Percentiles rank a stretch among this genome's conserved stretches.
Evolutionary conservation across 2,113 vertebrate genomes (phyloP).

Genomic region (Oncorhynchus kisutch): DNA sequence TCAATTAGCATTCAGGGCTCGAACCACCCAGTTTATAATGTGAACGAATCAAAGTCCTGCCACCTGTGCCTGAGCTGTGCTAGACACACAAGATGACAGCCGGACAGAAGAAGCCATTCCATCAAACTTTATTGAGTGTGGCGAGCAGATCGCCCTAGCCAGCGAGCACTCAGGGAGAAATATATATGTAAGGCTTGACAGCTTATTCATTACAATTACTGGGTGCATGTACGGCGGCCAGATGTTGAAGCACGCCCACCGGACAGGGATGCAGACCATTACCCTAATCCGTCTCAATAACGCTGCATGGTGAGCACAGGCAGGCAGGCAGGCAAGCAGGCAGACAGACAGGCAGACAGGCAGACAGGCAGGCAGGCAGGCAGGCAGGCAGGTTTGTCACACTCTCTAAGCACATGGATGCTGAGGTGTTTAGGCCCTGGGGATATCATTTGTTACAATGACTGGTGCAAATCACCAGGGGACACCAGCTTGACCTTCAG

Average conservation of each 20-base stretch:
- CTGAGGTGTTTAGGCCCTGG: background rate
- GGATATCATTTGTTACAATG: constrained; percentile 14
- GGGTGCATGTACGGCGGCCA: constrained; percentile 11
- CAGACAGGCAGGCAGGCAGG: background rate
- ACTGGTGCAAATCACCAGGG: constrained; percentile 6
- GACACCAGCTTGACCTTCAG: constrained; percentile 23
- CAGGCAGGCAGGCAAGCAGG: background rate
- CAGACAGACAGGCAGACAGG: background rate
- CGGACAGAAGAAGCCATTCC: constrained; percentile 2
- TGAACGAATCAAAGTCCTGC: background rate
- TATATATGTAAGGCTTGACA: constrained; percentile 7
- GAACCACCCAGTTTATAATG: too few relatives aligned
- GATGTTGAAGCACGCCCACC: constrained; percentile 22
- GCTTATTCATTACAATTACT: constrained; percentile 27
- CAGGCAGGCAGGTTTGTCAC: background rate
- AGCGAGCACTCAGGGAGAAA: background rate
- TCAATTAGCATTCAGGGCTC: too few relatives aligned
- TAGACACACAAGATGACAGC: background rate
- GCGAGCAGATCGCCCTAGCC: background rate
- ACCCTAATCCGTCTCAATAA: constrained; percentile 16
- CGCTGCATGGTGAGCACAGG: background rate
- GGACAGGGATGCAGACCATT: constrained; percentile 19
- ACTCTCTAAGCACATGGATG: constrained; percentile 7
- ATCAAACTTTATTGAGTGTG: constrained; percentile 8
- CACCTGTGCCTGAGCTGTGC: background rate